Base-by-base conservation (phyloP, 2,797 vertebrate species). In the Malurus splendens region DNA sequence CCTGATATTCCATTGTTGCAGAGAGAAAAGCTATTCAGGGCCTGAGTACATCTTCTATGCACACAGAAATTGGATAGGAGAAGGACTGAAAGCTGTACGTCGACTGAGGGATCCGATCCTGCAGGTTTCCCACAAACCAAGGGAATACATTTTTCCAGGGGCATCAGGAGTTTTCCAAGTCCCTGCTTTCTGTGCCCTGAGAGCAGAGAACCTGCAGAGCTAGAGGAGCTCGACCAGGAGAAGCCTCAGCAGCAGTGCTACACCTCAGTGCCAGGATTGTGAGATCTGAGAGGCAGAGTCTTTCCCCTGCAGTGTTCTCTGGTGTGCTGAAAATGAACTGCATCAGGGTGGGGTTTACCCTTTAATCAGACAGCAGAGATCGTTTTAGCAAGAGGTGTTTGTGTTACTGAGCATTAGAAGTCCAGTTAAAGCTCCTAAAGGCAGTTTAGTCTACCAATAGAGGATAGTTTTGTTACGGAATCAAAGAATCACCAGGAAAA, bases 401-500 rank as follows among this genome's bases (percentile, higher is more conserved):
- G 32, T 36, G 13, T 87, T 93, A 54, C 77, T 89, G 74, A 59
- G 84, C 76, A 87, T 83, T 81, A 64, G 30, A 82, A 86, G 90
- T 93, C 82, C 92, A 93, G 78, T 93, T 94, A 90, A 90, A 56
- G 51, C 86, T 94, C 88, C 90, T 90, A 89, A 93, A 95, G 60
- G 72, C 92, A 82, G 41, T 74, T 60, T 77, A 93, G 88, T 95
- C 82, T 86, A 81, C 76, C 82, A 94, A 54, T 70, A 6, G 90
- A 95, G 81, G 95, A 50, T 87, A 95, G 92, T 82, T 90, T 91
- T 95, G 93, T 93, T 91, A 92, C 1, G 12, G 47, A 75, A 17
- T 93, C 93, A 94, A 95, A 87, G 90, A 96, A 83, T 94, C 94
- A 20, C 93, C 95, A 94, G 95, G 94, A 93, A 82, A 91, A 73